Percentiles rank a stretch among this genome's conserved stretches.
phyloP scores from a whole-genome alignment of 2,113 vertebrate species.

The Ovis canadensis region DNA sequence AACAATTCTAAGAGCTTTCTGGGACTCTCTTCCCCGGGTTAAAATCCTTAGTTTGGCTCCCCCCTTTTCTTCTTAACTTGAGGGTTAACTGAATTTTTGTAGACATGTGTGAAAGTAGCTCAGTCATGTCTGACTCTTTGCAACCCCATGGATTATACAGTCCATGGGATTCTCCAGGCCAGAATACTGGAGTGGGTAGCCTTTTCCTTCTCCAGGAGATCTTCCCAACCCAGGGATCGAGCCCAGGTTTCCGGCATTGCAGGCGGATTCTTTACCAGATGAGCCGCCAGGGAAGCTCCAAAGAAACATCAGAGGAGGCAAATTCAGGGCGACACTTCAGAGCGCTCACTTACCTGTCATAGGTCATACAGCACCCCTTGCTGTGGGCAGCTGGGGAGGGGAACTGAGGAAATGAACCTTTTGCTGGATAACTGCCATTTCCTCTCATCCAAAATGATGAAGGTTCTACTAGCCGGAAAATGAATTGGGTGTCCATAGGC shows the following conservation, averaged over 20 bases:
- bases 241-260: not conserved
- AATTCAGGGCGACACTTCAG: not conserved
- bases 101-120: not conserved
- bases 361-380: not conserved
- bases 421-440: not conserved
- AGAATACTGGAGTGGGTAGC: not conserved
- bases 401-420: not conserved
- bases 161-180: not conserved
- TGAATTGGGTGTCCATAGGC: not conserved
- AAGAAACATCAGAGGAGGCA: not conserved
- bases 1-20: not conserved
- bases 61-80: not conserved
- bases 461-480: not conserved
- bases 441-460: not conserved
- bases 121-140: not conserved
- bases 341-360: not conserved
- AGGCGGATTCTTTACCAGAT: not conserved
- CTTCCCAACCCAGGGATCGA: not conserved
- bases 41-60: not conserved
- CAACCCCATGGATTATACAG: not conserved
- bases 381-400: not conserved
- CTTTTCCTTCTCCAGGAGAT: not conserved
- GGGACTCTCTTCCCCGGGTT: not conserved
- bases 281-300: not conserved
- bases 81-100: not conserved